Evolutionary conservation across 53 echinoderm and acorn worm genomes (phyloP), one percentile per base, ranked within the genome.

Genomic region (Henricia sp.): DNA sequence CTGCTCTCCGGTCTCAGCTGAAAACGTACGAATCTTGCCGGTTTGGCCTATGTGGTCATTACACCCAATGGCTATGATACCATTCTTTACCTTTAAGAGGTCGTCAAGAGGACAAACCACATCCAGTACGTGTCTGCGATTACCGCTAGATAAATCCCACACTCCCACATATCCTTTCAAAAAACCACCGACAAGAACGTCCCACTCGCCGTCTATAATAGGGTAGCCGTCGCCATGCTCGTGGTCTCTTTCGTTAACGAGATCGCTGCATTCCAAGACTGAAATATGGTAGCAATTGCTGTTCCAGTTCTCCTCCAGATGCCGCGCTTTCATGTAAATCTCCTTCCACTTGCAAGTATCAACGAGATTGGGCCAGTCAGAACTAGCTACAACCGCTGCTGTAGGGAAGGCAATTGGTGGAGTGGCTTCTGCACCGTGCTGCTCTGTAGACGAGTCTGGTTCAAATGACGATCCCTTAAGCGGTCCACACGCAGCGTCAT

Each of bases 311-410:
- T 67, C 39, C 16, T 67, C 67, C 17, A 67, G 67, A 19, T 38
- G 67, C 39, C 39, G 6, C n/a, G 67, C 67, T 67, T 38, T 67
- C 67, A 67, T 67, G 67, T 37, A 67, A 4, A 67, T 24, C 37
- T 37, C 38, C 39, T 67, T 67, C 67, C 67, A 67, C 39, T 23
- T 19, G 19, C 67, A 67, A 1, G 67, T 67, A 8, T 19, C n/a
- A 3, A n/a, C 37, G 37, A 67, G 37, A 13, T 39, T 39, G 13
- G 67, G 38, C 19, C 39, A 38, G 67, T 67, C 67, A 3, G 37
- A 17, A 38, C 67, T 39, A 36, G 23, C 39, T 24, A 38, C 67
- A 37, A 23, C 20, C n/a, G 3, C 39, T 20, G 20, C 67, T 19
- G 9, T 21, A 1, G 39, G 23, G 67, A 38, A 38, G 0, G 39